phyloP scores from a whole-genome alignment of 2,888 invertebrate genomes.

The Stictocephala bisonia region DNA sequence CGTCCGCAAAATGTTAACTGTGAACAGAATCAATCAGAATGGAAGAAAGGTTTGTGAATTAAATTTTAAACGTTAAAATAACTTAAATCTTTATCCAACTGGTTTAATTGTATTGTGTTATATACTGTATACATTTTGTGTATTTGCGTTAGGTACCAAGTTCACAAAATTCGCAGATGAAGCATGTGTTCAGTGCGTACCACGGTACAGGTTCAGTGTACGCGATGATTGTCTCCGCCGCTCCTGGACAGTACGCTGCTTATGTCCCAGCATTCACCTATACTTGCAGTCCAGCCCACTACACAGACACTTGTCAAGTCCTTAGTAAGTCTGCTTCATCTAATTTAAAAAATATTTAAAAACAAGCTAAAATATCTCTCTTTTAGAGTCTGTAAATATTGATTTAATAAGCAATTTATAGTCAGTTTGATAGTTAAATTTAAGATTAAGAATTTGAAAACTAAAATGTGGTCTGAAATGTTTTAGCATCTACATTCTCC shows the following conservation, averaged over 20 bases:
- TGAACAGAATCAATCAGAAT: constrained; percentile 67
- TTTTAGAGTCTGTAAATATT: neutral
- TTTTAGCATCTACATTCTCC: constrained; percentile 67
- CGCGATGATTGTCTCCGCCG: constrained; percentile 67
- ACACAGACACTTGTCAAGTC: constrained; percentile 66
- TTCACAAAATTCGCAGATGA: constrained; percentile 60
- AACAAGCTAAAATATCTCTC: neutral
- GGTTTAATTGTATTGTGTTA: neutral
- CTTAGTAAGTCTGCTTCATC: constrained; percentile 43
- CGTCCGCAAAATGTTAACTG: constrained; percentile 72
- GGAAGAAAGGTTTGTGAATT: constrained; percentile 69
- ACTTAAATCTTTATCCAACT: neutral
- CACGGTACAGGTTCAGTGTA: constrained; percentile 72
- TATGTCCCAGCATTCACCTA: constrained; percentile 78
- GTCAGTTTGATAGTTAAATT: too few species aligned
- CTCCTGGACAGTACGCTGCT: constrained; percentile 66
- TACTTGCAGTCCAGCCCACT: constrained; percentile 70
- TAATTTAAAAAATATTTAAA: too few species aligned
- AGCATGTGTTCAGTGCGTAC: constrained; percentile 71
- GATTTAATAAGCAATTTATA: too few species aligned
- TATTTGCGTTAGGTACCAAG: constrained; percentile 61
- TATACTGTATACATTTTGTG: constrained; percentile 29
- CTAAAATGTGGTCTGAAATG: neutral
- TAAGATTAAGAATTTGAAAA: neutral
- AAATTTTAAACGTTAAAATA: constrained; percentile 28